Evolutionary conservation across 2,113 vertebrate species (phyloP), one percentile per base, ranked within the genome.

Genomic region (Ameiurus melas): DNA sequence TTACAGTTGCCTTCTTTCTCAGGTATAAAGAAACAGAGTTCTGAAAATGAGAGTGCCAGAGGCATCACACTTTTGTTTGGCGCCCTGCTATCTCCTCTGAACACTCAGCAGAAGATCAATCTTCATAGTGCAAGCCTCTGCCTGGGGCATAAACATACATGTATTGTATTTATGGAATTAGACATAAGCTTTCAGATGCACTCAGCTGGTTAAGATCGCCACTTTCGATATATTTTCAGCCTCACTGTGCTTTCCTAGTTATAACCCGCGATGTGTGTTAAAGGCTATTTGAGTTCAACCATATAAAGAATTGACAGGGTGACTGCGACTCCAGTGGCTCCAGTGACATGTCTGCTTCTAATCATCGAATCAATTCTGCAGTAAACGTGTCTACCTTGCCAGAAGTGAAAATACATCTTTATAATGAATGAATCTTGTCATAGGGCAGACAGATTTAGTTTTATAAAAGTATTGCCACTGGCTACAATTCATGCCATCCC

Each of bases 31-130:
- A 64, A 30, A 55, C 58, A 36, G 39, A 68, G 10, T 39, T 86
- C 53, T 82, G 33, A 58, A 53, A 82, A 71, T 3, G 16, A 10
- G 39, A 51, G 16, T 70, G 78, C 78, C 14, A 71, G 53, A n/a
- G 64, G 86, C 62, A 58, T 53, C n/a, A 9, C 33, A 36, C 57
- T 78, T 78, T 91, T 91, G 91, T 92, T 93, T 92, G 88, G 95
- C 94, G 94, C 92, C 94, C 94, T 92, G 93, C 95, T 95, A 96
- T 97, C 97, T 97, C 93, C 90, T 93, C 78, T 93, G 94, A 95
- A 94, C 94, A 95, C 96, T 94, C 97, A 97, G 96, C 96, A 95
- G 94, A 96, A 94, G 93, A 96, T 94, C 91, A 96, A 94, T 96
- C 96, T 94, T 94, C 93, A 92, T 81, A 91, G 95, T 96, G 96